These are phyloP conservation scores for Labroides dimidiatus DNA, from an alignment of 2,797 vertebrate genomes.

Conservation along the genomic window DNA sequence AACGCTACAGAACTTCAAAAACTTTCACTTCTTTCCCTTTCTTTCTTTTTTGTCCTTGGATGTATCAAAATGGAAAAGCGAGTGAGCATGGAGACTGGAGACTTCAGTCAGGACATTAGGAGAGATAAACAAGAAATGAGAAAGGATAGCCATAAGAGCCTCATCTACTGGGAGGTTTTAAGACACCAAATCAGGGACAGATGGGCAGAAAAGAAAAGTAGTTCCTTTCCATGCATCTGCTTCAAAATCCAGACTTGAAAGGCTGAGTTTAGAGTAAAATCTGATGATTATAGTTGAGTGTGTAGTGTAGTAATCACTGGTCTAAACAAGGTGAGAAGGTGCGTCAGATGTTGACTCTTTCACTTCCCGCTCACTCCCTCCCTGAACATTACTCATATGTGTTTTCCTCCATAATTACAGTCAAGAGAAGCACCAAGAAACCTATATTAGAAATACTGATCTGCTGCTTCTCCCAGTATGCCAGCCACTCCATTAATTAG, in stretches of 20 bases:
- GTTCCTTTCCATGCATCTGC: background rate
- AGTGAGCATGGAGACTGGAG: constrained; percentile 24
- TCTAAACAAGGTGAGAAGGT: background rate
- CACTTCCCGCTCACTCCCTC: too few species aligned
- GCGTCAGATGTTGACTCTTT: background rate
- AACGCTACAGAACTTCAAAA: constrained; percentile 14
- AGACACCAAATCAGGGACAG: constrained; percentile 29
- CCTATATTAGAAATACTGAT: constrained; percentile 49
- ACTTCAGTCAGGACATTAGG: constrained; percentile 35
- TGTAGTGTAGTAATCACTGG: background rate
- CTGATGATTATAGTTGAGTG: background rate
- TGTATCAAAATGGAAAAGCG: constrained; percentile 31
- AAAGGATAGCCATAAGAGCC: constrained; percentile 25
- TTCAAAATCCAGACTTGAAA: constrained; percentile 25
- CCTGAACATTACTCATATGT: constrained; percentile 6
- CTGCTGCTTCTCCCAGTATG: constrained; percentile 57
- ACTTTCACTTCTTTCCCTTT: constrained; percentile 16
- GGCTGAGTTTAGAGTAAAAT: constrained; percentile 15
- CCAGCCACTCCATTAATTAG: constrained; percentile 75
- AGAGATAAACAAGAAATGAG: constrained; percentile 42
- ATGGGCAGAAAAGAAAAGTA: constrained; percentile 1
- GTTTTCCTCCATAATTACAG: constrained; percentile 48
- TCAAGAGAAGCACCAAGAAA: constrained; percentile 40
- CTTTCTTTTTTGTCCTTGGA: constrained; percentile 27
- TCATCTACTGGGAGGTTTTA: constrained; percentile 38